These are phyloP conservation scores for Hemibagrus guttatus DNA, from an alignment of 2,797 vertebrate genomes.

Conservation along the genomic window DNA sequence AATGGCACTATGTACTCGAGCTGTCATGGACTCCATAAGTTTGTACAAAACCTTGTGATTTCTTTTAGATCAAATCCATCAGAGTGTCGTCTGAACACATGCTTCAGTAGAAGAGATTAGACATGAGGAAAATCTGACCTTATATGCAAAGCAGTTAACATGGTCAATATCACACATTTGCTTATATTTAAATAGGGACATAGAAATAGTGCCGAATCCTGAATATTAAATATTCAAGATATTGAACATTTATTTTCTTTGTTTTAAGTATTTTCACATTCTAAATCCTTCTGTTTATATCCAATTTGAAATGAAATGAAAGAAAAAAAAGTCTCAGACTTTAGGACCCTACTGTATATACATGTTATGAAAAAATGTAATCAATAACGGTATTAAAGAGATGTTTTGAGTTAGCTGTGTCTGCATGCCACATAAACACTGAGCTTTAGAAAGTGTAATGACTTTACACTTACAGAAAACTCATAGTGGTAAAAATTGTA, in stretches of 20 bases:
- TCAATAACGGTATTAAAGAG: background rate
- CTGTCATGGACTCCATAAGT: background rate
- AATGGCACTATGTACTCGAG: background rate
- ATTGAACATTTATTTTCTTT: background rate
- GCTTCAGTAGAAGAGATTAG: background rate
- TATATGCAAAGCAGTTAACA: background rate
- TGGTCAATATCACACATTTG: background rate
- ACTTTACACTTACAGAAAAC: too few species aligned
- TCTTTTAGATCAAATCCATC: background rate
- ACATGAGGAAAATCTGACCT: background rate
- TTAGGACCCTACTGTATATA: background rate
- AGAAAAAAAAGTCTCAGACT: background rate
- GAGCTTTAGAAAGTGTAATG: background rate
- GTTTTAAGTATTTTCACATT: background rate
- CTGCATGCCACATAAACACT: background rate
- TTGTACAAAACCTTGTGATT: background rate
- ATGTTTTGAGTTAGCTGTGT: background rate
- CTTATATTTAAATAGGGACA: background rate
- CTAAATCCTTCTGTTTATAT: background rate
- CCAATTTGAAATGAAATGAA: background rate
- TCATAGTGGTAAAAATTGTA: background rate
- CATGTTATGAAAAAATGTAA: background rate
- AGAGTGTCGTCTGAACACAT: background rate
- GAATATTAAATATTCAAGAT: background rate
- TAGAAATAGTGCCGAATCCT: background rate